Evolutionary conservation across 2,888 invertebrate species (phyloP).

Genomic region (Urechis unicinctus): DNA sequence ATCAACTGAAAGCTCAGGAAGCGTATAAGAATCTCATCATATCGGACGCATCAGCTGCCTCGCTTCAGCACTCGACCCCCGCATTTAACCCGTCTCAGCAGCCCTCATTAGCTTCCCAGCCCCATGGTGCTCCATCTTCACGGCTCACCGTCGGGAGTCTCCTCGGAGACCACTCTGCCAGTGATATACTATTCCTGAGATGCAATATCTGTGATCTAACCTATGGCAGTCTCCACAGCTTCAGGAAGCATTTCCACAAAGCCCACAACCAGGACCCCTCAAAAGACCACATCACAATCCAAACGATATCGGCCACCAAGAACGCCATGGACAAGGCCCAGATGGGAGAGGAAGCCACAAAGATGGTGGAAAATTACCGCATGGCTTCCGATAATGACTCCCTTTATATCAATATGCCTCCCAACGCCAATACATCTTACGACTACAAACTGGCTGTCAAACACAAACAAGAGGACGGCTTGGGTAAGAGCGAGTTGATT

Average conservation of each 20-base stretch:
- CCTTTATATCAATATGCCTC: neutral
- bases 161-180: conserved; percentile 38
- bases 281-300: conserved; percentile 41
- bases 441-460: neutral
- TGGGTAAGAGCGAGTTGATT: neutral
- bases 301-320: conserved; percentile 43
- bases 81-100: no score
- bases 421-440: neutral
- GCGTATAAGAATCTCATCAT: neutral
- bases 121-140: neutral
- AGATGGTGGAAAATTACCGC: neutral
- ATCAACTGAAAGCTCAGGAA: neutral
- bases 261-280: conserved; percentile 45
- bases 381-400: no score
- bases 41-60: neutral
- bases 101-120: no score
- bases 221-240: conserved; percentile 44
- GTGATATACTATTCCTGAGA: conserved; percentile 42
- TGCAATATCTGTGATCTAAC: conserved; percentile 42
- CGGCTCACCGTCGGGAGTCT: conserved; percentile 22
- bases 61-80: no score
- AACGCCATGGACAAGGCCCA: conserved; percentile 15
- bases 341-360: neutral
- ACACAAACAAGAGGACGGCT: neutral
- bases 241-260: conserved; percentile 44